A percentile compares a stretch with the other conserved stretches of the same genome.
Conservation (phyloP, 2,797 vertebrate species). For the Xenops minutus region DNA sequence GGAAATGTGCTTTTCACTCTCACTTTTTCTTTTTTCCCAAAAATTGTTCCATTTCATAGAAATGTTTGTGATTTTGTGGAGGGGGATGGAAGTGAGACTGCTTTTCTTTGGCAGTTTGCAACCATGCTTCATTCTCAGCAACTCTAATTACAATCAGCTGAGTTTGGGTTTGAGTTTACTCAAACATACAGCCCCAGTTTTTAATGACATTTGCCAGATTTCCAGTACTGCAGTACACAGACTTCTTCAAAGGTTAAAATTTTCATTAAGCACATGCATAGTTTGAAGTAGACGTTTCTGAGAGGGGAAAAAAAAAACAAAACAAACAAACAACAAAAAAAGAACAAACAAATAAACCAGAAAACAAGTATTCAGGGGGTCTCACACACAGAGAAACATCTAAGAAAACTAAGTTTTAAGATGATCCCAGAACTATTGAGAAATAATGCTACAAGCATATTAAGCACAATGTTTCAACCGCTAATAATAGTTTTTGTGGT, state of each 20-base stretch:
- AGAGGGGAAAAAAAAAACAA: neutral
- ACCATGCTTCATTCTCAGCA: conserved; percentile 16
- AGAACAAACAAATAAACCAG: neutral
- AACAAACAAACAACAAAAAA: neutral
- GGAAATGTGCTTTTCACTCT: conserved; percentile 18
- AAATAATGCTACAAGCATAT: neutral
- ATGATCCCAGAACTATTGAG: neutral
- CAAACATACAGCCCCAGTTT: neutral
- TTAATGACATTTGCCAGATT: neutral
- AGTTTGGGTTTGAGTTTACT: conserved; percentile 1
- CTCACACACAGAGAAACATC: neutral
- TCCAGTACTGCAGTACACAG: neutral
- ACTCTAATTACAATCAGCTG: conserved; percentile 56
- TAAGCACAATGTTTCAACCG: neutral
- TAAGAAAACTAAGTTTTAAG: neutral
- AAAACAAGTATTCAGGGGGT: neutral
- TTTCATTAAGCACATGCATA: neutral
- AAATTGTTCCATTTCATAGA: conserved; percentile 29
- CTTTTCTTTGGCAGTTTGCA: conserved; percentile 37
- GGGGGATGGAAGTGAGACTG: neutral
- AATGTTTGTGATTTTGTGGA: conserved; percentile 44
- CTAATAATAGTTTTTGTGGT: neutral
- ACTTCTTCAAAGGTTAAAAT: neutral
- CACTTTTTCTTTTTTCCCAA: conserved; percentile 2
- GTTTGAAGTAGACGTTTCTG: neutral